Evolutionary conservation across 2,797 vertebrate species (phyloP).

Genomic region (Urosaurus nigricauda): DNA sequence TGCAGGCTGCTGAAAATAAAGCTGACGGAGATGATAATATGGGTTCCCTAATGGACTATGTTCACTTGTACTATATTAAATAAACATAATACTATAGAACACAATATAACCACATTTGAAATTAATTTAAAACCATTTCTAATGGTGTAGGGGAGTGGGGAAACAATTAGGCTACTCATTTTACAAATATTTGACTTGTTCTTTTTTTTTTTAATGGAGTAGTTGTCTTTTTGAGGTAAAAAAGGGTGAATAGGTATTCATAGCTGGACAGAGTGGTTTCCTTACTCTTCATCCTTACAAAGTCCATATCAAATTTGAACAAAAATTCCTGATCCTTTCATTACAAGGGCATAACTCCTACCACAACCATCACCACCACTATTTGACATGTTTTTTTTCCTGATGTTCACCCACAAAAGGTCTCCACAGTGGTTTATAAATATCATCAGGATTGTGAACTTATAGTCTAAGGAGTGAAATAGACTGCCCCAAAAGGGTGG

Average conservation of each 20-base stretch:
- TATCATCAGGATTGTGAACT: neutral
- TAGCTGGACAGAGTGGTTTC: neutral
- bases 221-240: neutral
- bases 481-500: no score
- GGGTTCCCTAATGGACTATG: neutral
- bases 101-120: neutral
- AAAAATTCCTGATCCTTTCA: neutral
- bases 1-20: constrained; percentile 13
- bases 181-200: neutral
- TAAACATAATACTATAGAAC: constrained; percentile 8
- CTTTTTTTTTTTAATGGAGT: neutral
- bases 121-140: constrained; percentile 13
- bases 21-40: neutral
- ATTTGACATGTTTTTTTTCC: no score
- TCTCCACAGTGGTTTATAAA: neutral
- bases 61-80: neutral
- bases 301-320: neutral
- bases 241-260: neutral
- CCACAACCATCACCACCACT: no score
- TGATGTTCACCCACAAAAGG: neutral
- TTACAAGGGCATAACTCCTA: no score
- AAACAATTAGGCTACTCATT: neutral
- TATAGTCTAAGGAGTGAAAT: no score
- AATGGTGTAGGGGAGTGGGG: no score
- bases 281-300: neutral